Evolutionary conservation across 2,113 vertebrate species (phyloP).

Genomic region (Bufo bufo): DNA sequence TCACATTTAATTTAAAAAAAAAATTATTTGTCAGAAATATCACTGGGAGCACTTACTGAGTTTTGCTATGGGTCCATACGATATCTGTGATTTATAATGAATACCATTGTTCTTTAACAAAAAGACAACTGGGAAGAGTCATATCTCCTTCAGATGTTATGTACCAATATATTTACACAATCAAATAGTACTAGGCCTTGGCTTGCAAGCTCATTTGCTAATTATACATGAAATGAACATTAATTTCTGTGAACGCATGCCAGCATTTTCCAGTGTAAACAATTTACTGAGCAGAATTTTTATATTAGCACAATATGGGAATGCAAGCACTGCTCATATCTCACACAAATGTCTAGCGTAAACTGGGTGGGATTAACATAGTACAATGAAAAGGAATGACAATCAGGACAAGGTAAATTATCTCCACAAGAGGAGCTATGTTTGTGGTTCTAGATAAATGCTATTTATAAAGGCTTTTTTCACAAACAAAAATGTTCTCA

Average conservation of each 20-base stretch:
- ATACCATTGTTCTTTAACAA: not conserved
- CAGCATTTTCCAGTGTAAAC: constrained; percentile 38
- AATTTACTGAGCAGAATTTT: constrained; percentile 24
- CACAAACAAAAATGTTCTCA: not conserved
- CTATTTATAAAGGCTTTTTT: not conserved
- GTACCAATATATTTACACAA: constrained; percentile 44
- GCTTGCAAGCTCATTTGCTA: constrained; percentile 26
- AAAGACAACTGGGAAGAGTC: constrained; percentile 23
- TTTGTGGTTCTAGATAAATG: not conserved
- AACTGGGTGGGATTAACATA: not conserved
- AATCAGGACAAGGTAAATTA: not conserved
- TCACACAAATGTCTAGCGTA: constrained; percentile 14
- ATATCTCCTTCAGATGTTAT: constrained; percentile 28
- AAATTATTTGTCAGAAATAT: no score
- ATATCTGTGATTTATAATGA: no score
- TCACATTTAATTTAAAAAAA: no score
- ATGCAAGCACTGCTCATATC: not conserved
- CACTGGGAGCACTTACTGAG: no score
- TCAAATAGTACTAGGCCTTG: constrained; percentile 24
- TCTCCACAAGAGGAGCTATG: not conserved
- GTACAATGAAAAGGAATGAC: not conserved
- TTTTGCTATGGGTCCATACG: no score
- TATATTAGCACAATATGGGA: constrained; percentile 47
- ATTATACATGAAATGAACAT: constrained; percentile 44
- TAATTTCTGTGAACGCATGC: constrained; percentile 34